Conservation (phyloP, 2,888 invertebrate genomes). For the Spicauda simplicius region DNA sequence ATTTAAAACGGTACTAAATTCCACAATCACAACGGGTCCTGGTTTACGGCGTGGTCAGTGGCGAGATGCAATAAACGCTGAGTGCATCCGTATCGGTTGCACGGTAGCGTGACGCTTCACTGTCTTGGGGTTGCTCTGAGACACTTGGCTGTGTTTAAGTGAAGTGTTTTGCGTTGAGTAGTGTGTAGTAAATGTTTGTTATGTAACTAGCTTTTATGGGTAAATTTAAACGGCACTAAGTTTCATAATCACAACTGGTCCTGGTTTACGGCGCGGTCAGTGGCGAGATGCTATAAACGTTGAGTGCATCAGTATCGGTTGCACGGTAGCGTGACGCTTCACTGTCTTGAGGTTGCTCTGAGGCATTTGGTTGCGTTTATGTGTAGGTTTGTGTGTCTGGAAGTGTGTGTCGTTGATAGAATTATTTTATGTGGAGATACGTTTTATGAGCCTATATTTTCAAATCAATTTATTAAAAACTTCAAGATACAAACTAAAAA, state of each 20-base stretch:
- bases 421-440: too few species aligned
- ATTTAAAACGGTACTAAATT: constrained; percentile 30
- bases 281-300: constrained; percentile 24
- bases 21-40: constrained; percentile 27
- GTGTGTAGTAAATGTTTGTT: too few species aligned
- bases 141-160: background rate
- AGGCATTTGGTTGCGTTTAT: background rate
- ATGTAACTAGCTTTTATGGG: too few species aligned
- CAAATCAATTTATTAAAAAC: too few species aligned
- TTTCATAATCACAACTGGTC: constrained; percentile 28
- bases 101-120: constrained; percentile 20
- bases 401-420: too few species aligned
- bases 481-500: too few species aligned
- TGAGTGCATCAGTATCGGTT: constrained; percentile 48
- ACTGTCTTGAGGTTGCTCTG: constrained; percentile 12
- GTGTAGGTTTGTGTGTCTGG: too few species aligned
- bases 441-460: too few species aligned
- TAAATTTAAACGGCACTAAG: constrained; percentile 24
- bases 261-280: constrained; percentile 24
- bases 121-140: constrained; percentile 13
- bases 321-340: constrained; percentile 22
- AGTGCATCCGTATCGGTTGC: constrained; percentile 48
- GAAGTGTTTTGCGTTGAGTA: too few species aligned
- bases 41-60: constrained; percentile 24
- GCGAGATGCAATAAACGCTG: constrained; percentile 24